Base-by-base conservation (phyloP, 1,140 invertebrate species). In the Phymastichus coffea region DNA sequence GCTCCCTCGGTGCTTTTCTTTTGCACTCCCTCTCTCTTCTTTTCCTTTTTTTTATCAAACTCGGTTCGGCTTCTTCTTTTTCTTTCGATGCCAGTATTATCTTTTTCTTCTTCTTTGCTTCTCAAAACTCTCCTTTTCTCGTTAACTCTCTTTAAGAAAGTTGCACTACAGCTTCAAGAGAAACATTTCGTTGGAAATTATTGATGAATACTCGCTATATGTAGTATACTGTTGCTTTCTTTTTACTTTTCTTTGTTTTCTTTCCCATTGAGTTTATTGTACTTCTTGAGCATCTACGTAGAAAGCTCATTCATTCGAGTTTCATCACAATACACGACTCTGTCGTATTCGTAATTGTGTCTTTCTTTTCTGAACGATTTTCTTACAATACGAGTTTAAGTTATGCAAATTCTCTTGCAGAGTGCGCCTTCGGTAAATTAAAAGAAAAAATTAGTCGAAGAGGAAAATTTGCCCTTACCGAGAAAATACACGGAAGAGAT, bases 131-230 rank as follows among this genome's bases (percentile, higher is more conserved):
- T 51, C 41, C 26, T 25, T 56, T 54, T 47, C 44, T 51, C 47
- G 55, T 44, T 28, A 44, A 41, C 44, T 61, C 40, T 49, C 30
- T 58, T 26, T 46, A 37, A 44, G 48, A 17, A 51, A 51, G 37
- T 37, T 44, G 37, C 14, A 7, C 20, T n/a, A 7, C 20, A 20
- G 33, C 33, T 47, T 38, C 12, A 4, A 19, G 14, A 17, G 15
- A 38, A 57, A 57, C 25, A 49, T 8, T 57, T 57, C 44, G 10
- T 15, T 43, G 19, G 25, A 43, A 43, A 41, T 17, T 4, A 15
- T 20, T 54, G n/a, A 20, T 30, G 33, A 54, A 43, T 41, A 43
- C 37, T 8, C n/a, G n/a, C n/a, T n/a, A n/a, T n/a, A n/a, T n/a
- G n/a, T n/a, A n/a, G n/a, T n/a, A n/a, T n/a, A n/a, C n/a, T n/a